Conservation (phyloP, 2,113 vertebrate species). For the Tachysurus fulvidraco region DNA sequence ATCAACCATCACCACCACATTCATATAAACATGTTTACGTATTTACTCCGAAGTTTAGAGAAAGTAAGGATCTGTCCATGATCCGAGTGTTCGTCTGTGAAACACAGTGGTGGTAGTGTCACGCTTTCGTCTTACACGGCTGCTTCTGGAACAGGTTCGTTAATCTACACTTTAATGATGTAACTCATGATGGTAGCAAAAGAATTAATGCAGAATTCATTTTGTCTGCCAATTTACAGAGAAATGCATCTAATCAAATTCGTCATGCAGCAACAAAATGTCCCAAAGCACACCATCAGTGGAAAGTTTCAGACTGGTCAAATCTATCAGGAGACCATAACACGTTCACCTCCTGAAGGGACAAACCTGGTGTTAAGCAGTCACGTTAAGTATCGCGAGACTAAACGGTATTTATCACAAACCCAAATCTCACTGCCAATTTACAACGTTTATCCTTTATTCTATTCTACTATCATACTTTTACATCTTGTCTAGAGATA, state of each 20-base stretch:
- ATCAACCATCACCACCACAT: not conserved
- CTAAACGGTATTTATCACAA: not conserved
- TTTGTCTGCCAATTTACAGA: not conserved
- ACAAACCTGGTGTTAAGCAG: not conserved
- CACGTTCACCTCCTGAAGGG: not conserved
- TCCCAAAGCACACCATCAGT: not conserved
- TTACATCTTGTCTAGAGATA: not conserved
- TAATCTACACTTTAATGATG: not conserved
- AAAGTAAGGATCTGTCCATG: too few species aligned
- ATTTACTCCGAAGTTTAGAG: too few species aligned
- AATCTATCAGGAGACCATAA: not conserved
- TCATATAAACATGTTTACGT: not conserved
- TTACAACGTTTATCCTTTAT: not conserved
- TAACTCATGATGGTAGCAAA: not conserved
- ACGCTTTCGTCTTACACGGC: not conserved
- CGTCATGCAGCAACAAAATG: not conserved
- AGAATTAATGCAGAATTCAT: not conserved
- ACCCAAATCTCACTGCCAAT: not conserved
- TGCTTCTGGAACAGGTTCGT: not conserved
- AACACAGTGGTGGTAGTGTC: not conserved
- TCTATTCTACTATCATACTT: not conserved
- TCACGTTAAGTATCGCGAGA: not conserved
- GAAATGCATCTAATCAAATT: not conserved
- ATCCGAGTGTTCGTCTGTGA: too few species aligned
- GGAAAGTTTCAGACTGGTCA: not conserved